A percentile compares a stretch with the other conserved stretches of the same genome.
phyloP scores from a whole-genome alignment of 2,113 vertebrate species.

The Pipra filicauda region DNA sequence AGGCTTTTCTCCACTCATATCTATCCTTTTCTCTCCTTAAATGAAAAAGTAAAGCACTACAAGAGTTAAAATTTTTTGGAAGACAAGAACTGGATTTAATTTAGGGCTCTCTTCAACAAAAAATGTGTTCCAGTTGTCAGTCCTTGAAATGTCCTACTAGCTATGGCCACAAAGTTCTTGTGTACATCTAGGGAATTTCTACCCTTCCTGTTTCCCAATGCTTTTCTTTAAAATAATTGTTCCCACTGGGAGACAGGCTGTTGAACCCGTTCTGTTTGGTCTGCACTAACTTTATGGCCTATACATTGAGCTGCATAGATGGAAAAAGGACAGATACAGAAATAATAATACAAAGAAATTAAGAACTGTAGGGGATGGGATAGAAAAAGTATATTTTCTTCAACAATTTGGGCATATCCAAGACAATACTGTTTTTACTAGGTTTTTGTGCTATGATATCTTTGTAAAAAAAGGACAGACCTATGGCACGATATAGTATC shows the following conservation, averaged over 20 bases:
- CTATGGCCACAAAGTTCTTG: background rate
- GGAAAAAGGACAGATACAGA: background rate
- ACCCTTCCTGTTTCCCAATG: background rate
- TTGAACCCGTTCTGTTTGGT: background rate
- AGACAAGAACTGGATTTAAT: background rate
- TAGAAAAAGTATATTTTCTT: background rate
- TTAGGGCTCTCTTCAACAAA: background rate
- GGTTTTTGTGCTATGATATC: background rate
- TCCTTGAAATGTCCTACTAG: background rate
- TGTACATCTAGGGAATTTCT: background rate
- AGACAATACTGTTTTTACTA: background rate
- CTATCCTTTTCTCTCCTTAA: background rate
- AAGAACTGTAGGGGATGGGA: background rate
- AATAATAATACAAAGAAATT: background rate
- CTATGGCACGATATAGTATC: background rate
- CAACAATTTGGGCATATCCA: background rate
- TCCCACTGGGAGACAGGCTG: slow-evolving; percentile 6
- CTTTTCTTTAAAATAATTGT: slow-evolving; percentile 47
- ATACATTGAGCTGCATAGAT: background rate
- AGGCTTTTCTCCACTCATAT: background rate
- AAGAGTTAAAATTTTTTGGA: background rate
- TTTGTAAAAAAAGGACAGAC: background rate
- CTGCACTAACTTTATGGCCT: background rate
- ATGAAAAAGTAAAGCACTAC: background rate
- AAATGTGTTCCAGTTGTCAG: background rate